A percentile compares a stretch with the other conserved stretches of the same genome.
Evolutionary conservation across 2,888 invertebrate genomes (phyloP).

Genomic region (Prosapia bicincta): DNA sequence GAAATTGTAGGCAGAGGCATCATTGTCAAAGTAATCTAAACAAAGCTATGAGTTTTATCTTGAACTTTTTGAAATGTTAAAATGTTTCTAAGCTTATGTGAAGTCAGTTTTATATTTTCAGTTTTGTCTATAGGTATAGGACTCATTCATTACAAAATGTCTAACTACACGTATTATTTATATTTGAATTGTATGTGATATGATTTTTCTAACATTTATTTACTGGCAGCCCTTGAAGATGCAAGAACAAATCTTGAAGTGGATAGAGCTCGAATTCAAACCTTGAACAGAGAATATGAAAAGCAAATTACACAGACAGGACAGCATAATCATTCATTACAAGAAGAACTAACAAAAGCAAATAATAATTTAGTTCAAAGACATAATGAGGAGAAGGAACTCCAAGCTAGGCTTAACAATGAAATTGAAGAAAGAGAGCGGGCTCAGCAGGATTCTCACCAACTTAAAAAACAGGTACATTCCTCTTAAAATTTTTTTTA

Average conservation of each 20-base stretch:
- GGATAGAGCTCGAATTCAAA: slow-evolving; percentile 70
- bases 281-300: slow-evolving; percentile 43
- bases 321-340: slow-evolving; percentile 29
- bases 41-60: too few relatives aligned
- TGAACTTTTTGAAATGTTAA: too few relatives aligned
- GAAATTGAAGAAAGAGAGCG: slow-evolving; percentile 78
- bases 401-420: slow-evolving; percentile 65
- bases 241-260: slow-evolving; percentile 68
- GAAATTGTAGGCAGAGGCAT: too few relatives aligned
- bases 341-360: slow-evolving; percentile 36
- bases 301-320: slow-evolving; percentile 36
- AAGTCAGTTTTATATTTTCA: too few relatives aligned
- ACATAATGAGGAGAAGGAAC: slow-evolving; percentile 56
- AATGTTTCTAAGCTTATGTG: too few relatives aligned
- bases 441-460: slow-evolving; percentile 66
- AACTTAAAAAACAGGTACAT: slow-evolving; percentile 67
- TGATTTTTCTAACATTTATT: neutral
- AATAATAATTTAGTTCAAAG: slow-evolving; percentile 33
- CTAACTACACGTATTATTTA: too few relatives aligned
- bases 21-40: too few relatives aligned
- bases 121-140: too few relatives aligned
- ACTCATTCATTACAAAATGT: too few relatives aligned
- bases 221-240: slow-evolving; percentile 65
- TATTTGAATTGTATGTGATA: too few relatives aligned
- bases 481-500: too few relatives aligned